Evolutionary conservation across 64 coral and sea anemone species (phyloP), one percentile per base, ranked within the genome.

Genomic region (Porites australiensis): DNA sequence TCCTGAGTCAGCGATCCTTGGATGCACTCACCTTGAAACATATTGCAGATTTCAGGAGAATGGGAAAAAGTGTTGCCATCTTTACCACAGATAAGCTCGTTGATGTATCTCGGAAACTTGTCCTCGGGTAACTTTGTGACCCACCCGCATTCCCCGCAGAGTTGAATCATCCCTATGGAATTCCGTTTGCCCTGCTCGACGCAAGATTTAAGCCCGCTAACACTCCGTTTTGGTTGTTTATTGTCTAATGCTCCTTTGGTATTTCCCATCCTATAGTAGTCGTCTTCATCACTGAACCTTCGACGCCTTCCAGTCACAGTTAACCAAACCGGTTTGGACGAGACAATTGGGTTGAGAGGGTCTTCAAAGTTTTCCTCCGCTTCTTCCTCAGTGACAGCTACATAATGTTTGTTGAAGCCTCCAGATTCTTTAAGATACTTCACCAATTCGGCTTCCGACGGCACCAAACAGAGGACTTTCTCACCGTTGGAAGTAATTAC

Each of bases 401-500:
- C 79, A 14, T 91, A 91, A 61, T 83, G 89, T 23, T 50, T 64
- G 19, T 91, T 91, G 69, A 82, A 91, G 15, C 89, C 89, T n/a
- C 89, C 89, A 10, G 80, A 14, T 13, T 61, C 79, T 20, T 75
- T 47, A 15, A 91, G 57, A 9, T 82, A 48, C 10, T 91, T 58
- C 57, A 74, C 12, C 12, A 91, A 27, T 1, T 91, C 79, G 5
- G 82, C 43, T 13, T 70, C 37, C 3, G 77, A 64, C 4, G 89
- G 89, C 10, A 91, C 89, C 50, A 91, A 62, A 61, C 89, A 91
- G 8, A 74, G 37, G 53, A 91, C 37, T 87, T 87, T 73, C 7
- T 83, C 57, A 50, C 89, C 79, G 15, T 84, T 10, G 4, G 51
- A 16, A 20, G 78, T 83, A 7, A 46, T 63, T 6, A 91, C 79